A percentile compares a stretch with the other conserved stretches of the same genome.
These are phyloP conservation scores for Gallinago solitaria DNA, from an alignment of 2,797 vertebrate genomes.

Conservation along the genomic window DNA sequence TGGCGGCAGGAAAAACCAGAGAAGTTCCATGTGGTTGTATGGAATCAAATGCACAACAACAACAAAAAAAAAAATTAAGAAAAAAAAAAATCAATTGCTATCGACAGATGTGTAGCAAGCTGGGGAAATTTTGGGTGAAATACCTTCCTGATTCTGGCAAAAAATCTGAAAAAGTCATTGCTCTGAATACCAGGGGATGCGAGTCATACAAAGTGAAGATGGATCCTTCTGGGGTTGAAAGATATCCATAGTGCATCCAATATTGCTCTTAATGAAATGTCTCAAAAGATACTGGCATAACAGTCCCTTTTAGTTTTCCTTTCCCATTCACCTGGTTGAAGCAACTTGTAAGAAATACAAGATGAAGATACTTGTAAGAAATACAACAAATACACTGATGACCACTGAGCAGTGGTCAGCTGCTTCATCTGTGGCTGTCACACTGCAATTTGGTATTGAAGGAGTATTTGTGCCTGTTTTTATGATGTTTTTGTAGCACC, in stretches of 20 bases:
- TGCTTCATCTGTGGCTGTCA: not conserved
- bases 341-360: not conserved
- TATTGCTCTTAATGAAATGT: not conserved
- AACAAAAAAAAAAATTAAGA: too few relatives aligned
- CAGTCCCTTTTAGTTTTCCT: fast-evolving
- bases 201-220: not conserved
- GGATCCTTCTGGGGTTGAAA: not conserved
- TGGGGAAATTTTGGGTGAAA: not conserved
- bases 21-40: not conserved
- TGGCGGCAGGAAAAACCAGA: not conserved
- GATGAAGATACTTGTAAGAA: not conserved
- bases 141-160: not conserved
- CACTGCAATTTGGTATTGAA: not conserved
- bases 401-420: not conserved
- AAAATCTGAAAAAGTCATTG: not conserved
- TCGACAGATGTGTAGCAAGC: not conserved
- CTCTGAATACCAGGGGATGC: not conserved
- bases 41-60: not conserved
- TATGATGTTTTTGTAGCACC: not conserved
- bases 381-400: not conserved
- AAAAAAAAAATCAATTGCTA: not conserved
- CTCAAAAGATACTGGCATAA: not conserved
- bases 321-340: not conserved
- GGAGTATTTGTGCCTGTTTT: not conserved
- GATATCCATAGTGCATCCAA: not conserved